Evolutionary conservation across 2,888 invertebrate genomes (phyloP), one percentile per base, ranked within the genome.

Genomic region (Cecidostiba fungosa): DNA sequence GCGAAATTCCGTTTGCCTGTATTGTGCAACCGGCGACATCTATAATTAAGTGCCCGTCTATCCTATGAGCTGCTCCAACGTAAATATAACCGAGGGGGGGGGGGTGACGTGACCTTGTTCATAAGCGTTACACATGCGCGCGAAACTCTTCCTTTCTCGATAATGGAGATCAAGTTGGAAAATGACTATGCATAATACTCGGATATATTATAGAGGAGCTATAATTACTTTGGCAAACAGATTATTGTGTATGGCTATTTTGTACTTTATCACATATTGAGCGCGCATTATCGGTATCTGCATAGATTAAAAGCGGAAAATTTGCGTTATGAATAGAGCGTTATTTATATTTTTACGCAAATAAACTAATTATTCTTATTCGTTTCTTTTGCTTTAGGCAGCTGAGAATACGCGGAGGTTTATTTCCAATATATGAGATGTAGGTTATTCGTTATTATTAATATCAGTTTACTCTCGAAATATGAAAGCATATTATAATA

Each of bases 1-100:
- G 29, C 70, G 69, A 78, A 78, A 78, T 78, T 78, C 69, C 69
- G 78, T 69, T 78, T 78, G 32, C 50, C 69, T n/a, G n/a, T 59
- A 47, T 47, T 78, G 29, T 47, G 19, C 32, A 77, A 19, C n/a
- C 69, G 78, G 1, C 47, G 50, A 78, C 69, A 50, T 69, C 50
- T 50, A 47, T 78, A 69, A 78, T 78, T 78, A 69, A 78, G 69
- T 47, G 47, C 69, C n/a, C 43, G 19, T 50, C n/a, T n/a, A 36
- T 47, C n/a, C n/a, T 26, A 32, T 12, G 39, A 23, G 32, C 32
- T n/a, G 69, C 6, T 69, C 69, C 32, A 69, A 47, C 50, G 29
- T 69, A 50, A 78, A 78, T 78, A 78, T 78, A 78, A 70, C n/a
- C 26, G 26, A 39, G 36, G 26, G 19, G 66, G 1, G 10, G 62